These are phyloP conservation scores for Dufourea novaeangliae DNA, from an alignment of 1,140 invertebrate genomes.

Conservation along the genomic window DNA sequence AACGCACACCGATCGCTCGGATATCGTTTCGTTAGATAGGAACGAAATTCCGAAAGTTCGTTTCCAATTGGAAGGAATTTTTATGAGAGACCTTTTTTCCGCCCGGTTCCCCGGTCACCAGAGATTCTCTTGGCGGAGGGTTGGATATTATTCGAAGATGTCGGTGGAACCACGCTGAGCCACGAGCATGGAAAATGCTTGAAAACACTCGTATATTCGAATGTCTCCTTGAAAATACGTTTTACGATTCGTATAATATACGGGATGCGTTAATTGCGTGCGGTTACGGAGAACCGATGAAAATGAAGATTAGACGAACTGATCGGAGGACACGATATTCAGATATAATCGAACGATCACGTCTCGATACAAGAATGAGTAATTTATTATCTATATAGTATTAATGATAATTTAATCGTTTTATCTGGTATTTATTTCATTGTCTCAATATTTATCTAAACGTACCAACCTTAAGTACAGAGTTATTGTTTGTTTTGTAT, in stretches of 20 bases:
- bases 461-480: no score
- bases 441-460: no score
- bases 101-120: not conserved
- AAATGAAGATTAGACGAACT: no score
- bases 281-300: no score
- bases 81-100: not conserved
- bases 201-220: not conserved
- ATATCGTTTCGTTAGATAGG: not conserved
- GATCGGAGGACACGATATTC: no score
- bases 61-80: slow-evolving; percentile 42
- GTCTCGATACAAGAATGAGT: no score
- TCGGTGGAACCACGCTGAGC: not conserved
- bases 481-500: no score
- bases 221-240: not conserved
- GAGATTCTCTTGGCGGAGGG: not conserved
- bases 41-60: slow-evolving; percentile 5
- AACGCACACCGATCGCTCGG: not conserved
- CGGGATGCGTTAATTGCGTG: not conserved
- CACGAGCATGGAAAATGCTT: not conserved
- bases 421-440: no score
- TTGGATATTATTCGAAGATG: not conserved
- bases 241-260: not conserved
- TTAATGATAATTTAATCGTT: no score
- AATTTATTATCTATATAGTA: no score
- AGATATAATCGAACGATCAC: no score